Evolutionary conservation across 2,888 invertebrate species (phyloP).

Genomic region (Nephrotoma appendiculata): DNA sequence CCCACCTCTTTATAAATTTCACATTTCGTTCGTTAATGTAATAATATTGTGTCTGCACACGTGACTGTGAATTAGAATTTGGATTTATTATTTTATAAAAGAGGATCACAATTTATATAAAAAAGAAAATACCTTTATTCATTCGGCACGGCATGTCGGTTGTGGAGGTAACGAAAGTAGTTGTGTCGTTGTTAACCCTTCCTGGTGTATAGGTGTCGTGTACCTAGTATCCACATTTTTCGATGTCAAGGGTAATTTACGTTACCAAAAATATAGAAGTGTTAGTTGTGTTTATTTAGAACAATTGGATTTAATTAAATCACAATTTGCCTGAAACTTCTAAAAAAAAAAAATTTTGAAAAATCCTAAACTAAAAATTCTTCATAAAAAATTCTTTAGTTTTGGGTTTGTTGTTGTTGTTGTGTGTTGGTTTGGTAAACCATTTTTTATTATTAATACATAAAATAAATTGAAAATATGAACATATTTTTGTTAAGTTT

Average conservation of each 20-base stretch:
- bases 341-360: not conserved
- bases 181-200: not conserved
- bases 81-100: not conserved
- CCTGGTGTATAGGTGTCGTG: not conserved
- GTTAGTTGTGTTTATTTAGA: not conserved
- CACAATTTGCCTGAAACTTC: not conserved
- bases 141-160: not conserved
- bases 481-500: not conserved
- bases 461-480: not conserved
- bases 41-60: not conserved
- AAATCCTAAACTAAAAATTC: not conserved
- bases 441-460: not conserved
- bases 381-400: not conserved
- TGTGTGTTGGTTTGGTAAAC: not conserved
- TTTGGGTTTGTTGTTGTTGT: not conserved
- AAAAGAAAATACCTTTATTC: not conserved
- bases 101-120: not conserved
- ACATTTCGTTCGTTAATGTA: not conserved
- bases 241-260: not conserved
- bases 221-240: not conserved
- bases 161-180: not conserved
- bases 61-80: not conserved
- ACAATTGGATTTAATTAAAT: not conserved
- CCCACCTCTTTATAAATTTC: not conserved
- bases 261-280: not conserved